phyloP scores from a whole-genome alignment of 2,797 vertebrate genomes.

The Merluccius polli region DNA sequence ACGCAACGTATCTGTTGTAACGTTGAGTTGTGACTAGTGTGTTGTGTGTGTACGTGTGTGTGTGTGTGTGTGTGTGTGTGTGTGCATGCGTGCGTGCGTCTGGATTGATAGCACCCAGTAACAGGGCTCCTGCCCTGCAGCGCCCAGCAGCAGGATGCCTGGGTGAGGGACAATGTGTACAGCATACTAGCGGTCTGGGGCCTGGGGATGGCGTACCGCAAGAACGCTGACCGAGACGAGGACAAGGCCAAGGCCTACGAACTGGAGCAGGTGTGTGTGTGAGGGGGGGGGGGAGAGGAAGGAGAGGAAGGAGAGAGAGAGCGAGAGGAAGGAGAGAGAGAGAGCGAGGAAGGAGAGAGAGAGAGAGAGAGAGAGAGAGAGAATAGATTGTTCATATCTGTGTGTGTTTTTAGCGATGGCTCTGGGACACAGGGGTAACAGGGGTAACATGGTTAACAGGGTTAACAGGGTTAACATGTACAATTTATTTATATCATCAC shows the following conservation, averaged over 20 bases:
- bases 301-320: not conserved
- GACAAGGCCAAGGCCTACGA: constrained; percentile 99
- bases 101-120: constrained; percentile 84
- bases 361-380: not conserved
- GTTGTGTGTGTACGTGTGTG: too few species aligned
- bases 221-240: constrained; percentile 95
- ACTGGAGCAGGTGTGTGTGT: constrained; percentile 85
- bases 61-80: not conserved
- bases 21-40: too few species aligned
- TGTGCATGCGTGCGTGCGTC: constrained; percentile 9
- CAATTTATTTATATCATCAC: too few species aligned
- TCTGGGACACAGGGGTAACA: not conserved
- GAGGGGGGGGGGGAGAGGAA: constrained; percentile 6
- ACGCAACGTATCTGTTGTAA: too few species aligned
- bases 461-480: too few species aligned
- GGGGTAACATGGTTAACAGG: too few species aligned
- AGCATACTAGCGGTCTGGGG: constrained; percentile 96
- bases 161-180: constrained; percentile 97
- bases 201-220: constrained; percentile 96
- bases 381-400: not conserved
- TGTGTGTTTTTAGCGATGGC: not conserved
- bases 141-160: constrained; percentile 87
- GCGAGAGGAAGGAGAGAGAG: too few species aligned
- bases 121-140: constrained; percentile 92
- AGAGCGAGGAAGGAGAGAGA: not conserved